Base-by-base conservation (phyloP, 2,888 invertebrate species). In the Diplazon laetatorius region DNA sequence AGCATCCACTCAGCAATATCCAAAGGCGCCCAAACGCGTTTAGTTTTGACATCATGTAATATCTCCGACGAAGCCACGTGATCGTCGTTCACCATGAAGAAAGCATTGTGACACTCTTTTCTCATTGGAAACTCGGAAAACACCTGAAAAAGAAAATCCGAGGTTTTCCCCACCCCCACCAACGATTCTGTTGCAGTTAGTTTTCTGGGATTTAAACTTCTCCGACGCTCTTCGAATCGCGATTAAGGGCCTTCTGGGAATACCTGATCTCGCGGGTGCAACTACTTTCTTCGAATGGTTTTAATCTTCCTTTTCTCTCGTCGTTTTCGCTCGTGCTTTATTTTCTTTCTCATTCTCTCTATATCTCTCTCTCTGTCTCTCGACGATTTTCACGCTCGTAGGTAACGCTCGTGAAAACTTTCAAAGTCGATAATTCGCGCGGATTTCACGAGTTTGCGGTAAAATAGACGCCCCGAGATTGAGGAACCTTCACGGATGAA, bases 171-270 rank as follows among this genome's bases (percentile, higher is more conserved):
- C 9, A 59, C 14, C 44, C 22, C 9, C 60, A 68, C 12, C 52
- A 18, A 46, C 59, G 60, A 44, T 60, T 77, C 48, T 37, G 71
- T 48, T 59, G 79, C 63, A 79, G 76, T 72, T 68, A 68, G 75
- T 57, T 35, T n/a, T 50, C 55, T 22, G 79, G 84, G 83, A 84
- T 84, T 85, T 82, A 85, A 86, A 85, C 82, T 85, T 84, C 82
- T 78, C 80, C 82, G 77, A 76, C 68, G 68, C 62, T 46, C 52
- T 52, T 83, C 82, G 83, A 83, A 83, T 84, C 81, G 74, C 85
- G 84, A 86, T 84, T 84, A 85, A 82, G 79, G 82, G 81, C 30
- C 70, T 74, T 65, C 16, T 46, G 70, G 78, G 78, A 74, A 74
- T 78, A 78, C 74, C 66, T 74, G 70, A 57, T 59, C 59, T 44